These are phyloP conservation scores for Crax fasciolata DNA, from an alignment of 2,797 vertebrate species.

Conservation along the genomic window DNA sequence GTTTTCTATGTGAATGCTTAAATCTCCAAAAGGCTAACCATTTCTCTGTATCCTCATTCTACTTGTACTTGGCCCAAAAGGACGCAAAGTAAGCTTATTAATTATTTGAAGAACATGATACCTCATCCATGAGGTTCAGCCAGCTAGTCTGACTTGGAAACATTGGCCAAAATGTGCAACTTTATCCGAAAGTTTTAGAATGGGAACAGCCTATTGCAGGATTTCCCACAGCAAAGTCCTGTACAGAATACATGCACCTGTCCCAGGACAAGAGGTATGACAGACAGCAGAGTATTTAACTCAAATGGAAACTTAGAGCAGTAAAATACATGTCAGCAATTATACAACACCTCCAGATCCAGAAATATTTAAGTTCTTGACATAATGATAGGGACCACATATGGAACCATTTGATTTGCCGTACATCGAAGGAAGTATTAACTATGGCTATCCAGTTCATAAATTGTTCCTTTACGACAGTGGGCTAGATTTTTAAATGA, in stretches of 20 bases:
- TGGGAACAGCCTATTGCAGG: background rate
- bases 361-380: slow-evolving; percentile 2
- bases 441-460: background rate
- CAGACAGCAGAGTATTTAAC: background rate
- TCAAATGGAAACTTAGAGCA: background rate
- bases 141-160: background rate
- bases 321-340: background rate
- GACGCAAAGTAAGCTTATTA: background rate
- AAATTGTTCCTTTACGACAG: background rate
- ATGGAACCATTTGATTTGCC: background rate
- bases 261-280: background rate
- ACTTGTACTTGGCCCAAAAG: background rate
- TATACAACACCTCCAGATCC: background rate
- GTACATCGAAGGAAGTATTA: slow-evolving; percentile 16
- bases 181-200: background rate
- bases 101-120: background rate
- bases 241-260: background rate
- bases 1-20: background rate
- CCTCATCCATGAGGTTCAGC: background rate
- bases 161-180: background rate
- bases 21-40: background rate
- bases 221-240: background rate
- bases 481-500: background rate
- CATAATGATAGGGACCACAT: background rate
- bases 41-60: background rate